Evolutionary conservation across 2,113 vertebrate species (phyloP).

Genomic region (Megalops atlanticus): DNA sequence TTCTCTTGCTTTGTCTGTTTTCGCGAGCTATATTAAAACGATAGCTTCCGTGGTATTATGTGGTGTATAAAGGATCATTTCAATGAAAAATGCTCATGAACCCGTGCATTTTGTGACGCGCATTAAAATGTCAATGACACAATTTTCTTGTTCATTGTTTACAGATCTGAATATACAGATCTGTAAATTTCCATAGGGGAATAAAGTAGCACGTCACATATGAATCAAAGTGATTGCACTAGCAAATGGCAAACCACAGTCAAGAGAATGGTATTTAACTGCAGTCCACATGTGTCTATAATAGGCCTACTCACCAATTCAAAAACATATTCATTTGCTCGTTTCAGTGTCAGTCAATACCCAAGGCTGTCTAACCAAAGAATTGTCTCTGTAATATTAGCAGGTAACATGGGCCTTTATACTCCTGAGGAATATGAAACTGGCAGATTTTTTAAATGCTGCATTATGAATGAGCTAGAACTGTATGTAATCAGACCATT

Average conservation of each 20-base stretch:
- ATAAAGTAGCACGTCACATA: background rate
- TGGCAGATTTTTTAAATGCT: background rate
- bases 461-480: no score
- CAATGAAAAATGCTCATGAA: background rate
- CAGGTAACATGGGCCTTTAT: background rate
- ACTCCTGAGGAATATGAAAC: background rate
- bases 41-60: no score
- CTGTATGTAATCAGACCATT: no score
- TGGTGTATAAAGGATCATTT: no score
- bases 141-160: background rate
- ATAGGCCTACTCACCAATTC: background rate
- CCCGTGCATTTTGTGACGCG: background rate
- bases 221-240: background rate
- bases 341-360: background rate
- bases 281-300: background rate
- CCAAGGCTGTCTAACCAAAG: background rate
- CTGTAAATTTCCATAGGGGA: background rate
- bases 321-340: background rate
- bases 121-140: background rate
- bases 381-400: background rate
- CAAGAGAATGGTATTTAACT: background rate
- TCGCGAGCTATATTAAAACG: no score
- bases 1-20: background rate
- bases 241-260: background rate
- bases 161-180: background rate